These are phyloP conservation scores for Teleogryllus oceanicus DNA, from an alignment of 2,888 invertebrate species.

Conservation along the genomic window DNA sequence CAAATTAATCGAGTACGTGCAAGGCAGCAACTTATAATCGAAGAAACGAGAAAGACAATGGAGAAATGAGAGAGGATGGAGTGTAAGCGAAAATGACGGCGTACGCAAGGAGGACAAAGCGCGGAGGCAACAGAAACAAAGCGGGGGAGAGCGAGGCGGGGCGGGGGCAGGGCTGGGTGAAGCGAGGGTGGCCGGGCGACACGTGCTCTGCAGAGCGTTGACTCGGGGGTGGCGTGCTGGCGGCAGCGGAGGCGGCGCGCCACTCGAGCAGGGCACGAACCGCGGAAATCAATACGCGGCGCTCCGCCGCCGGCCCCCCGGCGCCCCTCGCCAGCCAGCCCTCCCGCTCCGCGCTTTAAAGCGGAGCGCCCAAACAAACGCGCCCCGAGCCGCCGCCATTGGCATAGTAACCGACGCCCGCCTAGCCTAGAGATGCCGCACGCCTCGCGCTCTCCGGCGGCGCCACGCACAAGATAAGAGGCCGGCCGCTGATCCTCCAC, in stretches of 20 bases:
- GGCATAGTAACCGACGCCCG: not conserved
- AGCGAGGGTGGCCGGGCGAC: constrained; percentile 27
- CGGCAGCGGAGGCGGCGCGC: not conserved
- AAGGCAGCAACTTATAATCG: no score
- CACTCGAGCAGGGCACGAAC: not conserved
- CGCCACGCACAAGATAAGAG: no score
- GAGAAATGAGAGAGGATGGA: no score
- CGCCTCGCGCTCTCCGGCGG: no score
- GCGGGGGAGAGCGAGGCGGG: not conserved
- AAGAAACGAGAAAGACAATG: no score
- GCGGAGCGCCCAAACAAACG: constrained; percentile 28
- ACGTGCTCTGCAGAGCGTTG: constrained; percentile 11
- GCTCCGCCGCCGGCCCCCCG: not conserved
- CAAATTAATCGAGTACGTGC: no score
- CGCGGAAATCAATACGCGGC: constrained; percentile 1
- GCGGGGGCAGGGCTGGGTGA: constrained; percentile 20
- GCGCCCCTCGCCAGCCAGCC: not conserved
- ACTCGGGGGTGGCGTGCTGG: constrained; percentile 21
- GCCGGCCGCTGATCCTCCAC: no score
- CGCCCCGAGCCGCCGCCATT: not conserved
- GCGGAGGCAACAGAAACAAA: no score
- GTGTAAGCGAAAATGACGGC: no score
- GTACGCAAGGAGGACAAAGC: no score
- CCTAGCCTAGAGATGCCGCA: no score
- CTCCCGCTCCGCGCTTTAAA: constrained; percentile 20